Percentiles rank a stretch among this genome's conserved stretches.
These are phyloP conservation scores for Neolamprologus modestus DNA, from an alignment of 2,113 vertebrate species.

Conservation along the genomic window DNA sequence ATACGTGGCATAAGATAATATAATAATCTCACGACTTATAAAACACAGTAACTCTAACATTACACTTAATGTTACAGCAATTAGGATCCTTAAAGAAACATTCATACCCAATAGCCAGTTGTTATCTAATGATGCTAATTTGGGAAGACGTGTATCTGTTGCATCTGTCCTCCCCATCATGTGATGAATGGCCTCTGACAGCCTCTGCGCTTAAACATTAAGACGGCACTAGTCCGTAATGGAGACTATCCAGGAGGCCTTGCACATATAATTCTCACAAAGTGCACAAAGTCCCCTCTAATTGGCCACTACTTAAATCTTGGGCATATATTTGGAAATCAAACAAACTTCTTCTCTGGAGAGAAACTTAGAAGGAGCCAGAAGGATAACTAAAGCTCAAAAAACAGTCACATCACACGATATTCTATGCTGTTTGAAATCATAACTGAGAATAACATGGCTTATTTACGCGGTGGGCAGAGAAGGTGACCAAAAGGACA, in stretches of 20 bases:
- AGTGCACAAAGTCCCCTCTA: not conserved
- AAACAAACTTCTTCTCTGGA: not conserved
- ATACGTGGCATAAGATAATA: not conserved
- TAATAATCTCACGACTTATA: not conserved
- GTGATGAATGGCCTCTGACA: not conserved
- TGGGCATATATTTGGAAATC: not conserved
- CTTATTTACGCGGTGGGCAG: not conserved
- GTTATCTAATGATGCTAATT: not conserved
- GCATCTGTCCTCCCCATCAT: not conserved
- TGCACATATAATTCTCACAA: not conserved
- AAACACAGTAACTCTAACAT: not conserved
- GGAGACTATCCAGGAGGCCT: not conserved
- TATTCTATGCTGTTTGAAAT: not conserved
- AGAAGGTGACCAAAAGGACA: not conserved
- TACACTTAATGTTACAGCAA: not conserved
- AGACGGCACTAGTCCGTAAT: not conserved
- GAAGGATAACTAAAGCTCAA: not conserved
- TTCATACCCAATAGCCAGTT: not conserved
- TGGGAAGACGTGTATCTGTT: not conserved
- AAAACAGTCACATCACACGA: not conserved
- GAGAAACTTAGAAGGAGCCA: not conserved
- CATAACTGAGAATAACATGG: constrained; percentile 3
- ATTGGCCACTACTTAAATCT: not conserved
- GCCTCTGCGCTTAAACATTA: not conserved
- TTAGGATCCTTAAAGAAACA: not conserved